These are phyloP conservation scores for Leptinotarsa lineolata DNA, from an alignment of 1,140 invertebrate genomes.

Conservation along the genomic window DNA sequence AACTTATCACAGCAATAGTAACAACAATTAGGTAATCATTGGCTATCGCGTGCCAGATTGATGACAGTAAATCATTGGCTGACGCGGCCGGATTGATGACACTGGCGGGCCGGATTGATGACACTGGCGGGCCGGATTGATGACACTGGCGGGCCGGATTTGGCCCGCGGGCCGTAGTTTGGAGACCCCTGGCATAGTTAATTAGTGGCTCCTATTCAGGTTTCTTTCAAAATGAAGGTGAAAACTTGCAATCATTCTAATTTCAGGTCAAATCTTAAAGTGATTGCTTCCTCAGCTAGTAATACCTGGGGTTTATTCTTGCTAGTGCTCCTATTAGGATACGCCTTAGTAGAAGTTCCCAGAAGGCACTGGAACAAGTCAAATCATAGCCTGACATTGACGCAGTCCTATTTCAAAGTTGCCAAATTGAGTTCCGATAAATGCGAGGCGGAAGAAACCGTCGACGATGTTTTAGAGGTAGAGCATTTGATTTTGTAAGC, in stretches of 20 bases:
- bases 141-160: too few relatives aligned
- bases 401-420: conserved; percentile 93
- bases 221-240: background rate
- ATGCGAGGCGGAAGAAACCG: conserved; percentile 93
- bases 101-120: too few relatives aligned
- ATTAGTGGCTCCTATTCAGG: too few relatives aligned
- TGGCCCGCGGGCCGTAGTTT: too few relatives aligned
- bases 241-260: background rate
- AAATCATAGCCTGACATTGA: conserved; percentile 78
- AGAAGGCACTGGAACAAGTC: conserved; percentile 85
- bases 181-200: too few relatives aligned
- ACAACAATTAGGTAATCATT: too few relatives aligned
- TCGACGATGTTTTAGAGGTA: conserved; percentile 94
- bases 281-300: conserved; percentile 96
- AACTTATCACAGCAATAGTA: too few relatives aligned
- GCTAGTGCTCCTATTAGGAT: conserved; percentile 91
- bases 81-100: too few relatives aligned
- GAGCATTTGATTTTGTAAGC: background rate
- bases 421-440: conserved; percentile 97
- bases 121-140: too few relatives aligned
- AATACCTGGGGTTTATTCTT: conserved; percentile 99
- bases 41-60: too few relatives aligned
- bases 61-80: too few relatives aligned
- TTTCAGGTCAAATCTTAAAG: conserved; percentile 84
- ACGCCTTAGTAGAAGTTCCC: conserved; percentile 95